phyloP scores from a whole-genome alignment of 1,140 invertebrate species.

The Atta cephalotes region DNA sequence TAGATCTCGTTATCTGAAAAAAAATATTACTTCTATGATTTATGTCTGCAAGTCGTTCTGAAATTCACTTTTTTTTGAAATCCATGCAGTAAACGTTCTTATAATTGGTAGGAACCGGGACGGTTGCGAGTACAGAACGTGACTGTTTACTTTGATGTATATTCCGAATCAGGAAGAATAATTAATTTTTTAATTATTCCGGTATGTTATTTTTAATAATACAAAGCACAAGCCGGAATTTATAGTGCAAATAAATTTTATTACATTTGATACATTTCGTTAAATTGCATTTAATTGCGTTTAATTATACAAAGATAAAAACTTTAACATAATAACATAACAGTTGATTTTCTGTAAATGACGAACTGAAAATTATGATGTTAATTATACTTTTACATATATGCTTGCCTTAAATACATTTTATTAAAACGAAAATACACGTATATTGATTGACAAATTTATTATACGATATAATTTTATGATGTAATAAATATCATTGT shows the following conservation, averaged over 20 bases:
- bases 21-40: constrained; percentile 1
- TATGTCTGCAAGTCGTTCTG: not conserved
- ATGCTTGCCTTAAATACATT: not conserved
- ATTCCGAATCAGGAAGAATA: not conserved
- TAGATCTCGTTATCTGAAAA: not conserved
- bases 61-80: not conserved
- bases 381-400: not conserved
- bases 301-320: not conserved
- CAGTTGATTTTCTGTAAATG: constrained; percentile 9
- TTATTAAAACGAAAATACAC: not conserved
- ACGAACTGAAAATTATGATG: not conserved
- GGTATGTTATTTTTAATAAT: not conserved
- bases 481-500: not conserved
- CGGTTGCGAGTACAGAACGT: not conserved
- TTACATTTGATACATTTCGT: not conserved
- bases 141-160: not conserved
- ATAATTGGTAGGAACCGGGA: not conserved
- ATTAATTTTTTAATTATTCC: not conserved
- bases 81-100: too few species aligned
- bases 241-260: not conserved
- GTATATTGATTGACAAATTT: not conserved
- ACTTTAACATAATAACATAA: not conserved
- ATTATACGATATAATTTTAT: not conserved
- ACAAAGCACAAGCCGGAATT: not conserved
- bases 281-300: not conserved